A percentile compares a stretch with the other conserved stretches of the same genome.
These are phyloP conservation scores for Eretmocerus hayati DNA, from an alignment of 2,888 invertebrate species.

Conservation along the genomic window DNA sequence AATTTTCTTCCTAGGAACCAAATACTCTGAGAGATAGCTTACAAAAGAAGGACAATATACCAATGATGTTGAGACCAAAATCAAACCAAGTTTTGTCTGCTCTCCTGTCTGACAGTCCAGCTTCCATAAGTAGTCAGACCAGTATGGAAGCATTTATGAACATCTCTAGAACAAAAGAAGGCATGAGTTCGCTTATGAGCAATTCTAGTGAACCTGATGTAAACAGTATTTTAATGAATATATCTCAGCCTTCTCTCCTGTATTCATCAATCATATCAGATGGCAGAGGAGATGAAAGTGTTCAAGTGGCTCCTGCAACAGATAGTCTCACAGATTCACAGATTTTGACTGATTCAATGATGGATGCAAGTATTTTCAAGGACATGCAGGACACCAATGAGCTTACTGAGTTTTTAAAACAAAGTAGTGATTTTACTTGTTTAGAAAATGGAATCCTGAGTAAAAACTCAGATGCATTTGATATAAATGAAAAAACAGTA, in stretches of 20 bases:
- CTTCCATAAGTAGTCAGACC: constrained; percentile 32
- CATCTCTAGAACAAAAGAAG: constrained; percentile 36
- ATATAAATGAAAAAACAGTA: constrained; percentile 16
- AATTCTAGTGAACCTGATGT: constrained; percentile 37
- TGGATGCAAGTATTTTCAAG: constrained; percentile 38
- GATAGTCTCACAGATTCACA: constrained; percentile 31
- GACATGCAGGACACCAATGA: constrained; percentile 27
- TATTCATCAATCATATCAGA: constrained; percentile 31
- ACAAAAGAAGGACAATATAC: constrained; percentile 19
- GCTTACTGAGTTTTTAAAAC: constrained; percentile 19
- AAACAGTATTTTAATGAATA: constrained; percentile 35
- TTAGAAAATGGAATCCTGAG: constrained; percentile 12
- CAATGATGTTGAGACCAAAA: constrained; percentile 23
- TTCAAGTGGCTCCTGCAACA: constrained; percentile 7
- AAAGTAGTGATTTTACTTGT: constrained; percentile 12
- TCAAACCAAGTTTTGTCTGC: constrained; percentile 20
- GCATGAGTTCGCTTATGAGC: constrained; percentile 40
- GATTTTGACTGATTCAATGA: constrained; percentile 39
- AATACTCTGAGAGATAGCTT: constrained; percentile 6
- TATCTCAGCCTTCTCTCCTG: constrained; percentile 39
- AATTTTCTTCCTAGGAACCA: constrained; percentile 1
- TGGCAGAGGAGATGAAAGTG: constrained; percentile 22
- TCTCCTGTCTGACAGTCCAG: constrained; percentile 18
- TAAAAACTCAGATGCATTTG: constrained; percentile 4
- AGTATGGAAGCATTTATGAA: constrained; percentile 42